Base-by-base conservation (phyloP, 2,113 vertebrate genomes). In the Syngnathus scovelli region DNA sequence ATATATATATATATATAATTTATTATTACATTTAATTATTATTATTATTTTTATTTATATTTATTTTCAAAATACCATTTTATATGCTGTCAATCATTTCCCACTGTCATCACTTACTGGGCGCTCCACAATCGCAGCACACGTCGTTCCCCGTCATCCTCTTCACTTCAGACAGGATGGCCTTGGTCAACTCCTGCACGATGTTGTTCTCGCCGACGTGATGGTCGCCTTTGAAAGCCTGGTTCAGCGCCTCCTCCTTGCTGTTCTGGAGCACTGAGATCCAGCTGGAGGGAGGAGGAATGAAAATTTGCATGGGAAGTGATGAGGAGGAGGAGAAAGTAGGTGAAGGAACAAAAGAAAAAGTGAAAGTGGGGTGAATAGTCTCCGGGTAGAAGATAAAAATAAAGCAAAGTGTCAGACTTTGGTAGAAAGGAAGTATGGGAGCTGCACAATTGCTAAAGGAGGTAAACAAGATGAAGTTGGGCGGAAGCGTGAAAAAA, bases 231-330 rank as follows among this genome's bases (percentile, higher is more conserved):
- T 98, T 97, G 77, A 99, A 99, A 2, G 97, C 97, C 27, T 96
- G 96, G 90, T 96, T 97, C 79, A 99, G 82, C 3, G 97, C 97
- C 89, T 99, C 96, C 85, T 99, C 97, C 78, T 99, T 99, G 85
- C 97, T 99, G 91, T 99, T 99, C 86, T 99, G 97, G 39, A 99
- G 90, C 83, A 99, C 97, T 0, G 97, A 99, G 90, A 96, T 98
- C 97, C 97, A 99, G 84, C 97, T 99, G 83, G 46, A 72, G 37
- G 36, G 58, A 51, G 6, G 8, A 46, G 49, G 43, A 19, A 12
- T 4, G 49, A 38, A 56, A 19, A 23, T 52, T 38, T 23, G 11
- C 7, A 58, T 37, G 16, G 33, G 54, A 64, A 16, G 46, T 21
- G 41, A 46, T 21, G 46, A 51, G 63, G 8, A 61, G 55, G 11